Evolutionary conservation across 1,140 invertebrate genomes (phyloP), one percentile per base, ranked within the genome.

Genomic region (Cyphomyrmex costatus): DNA sequence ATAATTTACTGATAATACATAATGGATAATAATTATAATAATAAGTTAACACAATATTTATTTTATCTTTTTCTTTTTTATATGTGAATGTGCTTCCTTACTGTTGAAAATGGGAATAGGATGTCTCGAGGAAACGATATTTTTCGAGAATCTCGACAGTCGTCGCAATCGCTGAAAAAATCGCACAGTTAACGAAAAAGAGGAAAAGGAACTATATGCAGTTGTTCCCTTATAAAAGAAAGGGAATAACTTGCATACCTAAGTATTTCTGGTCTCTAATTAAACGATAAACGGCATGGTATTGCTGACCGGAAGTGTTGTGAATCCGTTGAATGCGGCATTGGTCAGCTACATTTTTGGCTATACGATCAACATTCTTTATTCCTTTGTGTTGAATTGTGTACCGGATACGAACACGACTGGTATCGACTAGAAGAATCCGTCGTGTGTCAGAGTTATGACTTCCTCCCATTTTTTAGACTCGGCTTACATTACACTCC

Each of bases 371-470:
- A 27, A 76, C 73, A 82, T 90, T 90, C 63, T 90, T 90, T 85
- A 65, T 88, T 85, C 36, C 61, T 51, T 24, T 46, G 49, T 36
- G n/a, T n/a, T n/a, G n/a, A n/a, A n/a, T n/a, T n/a, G n/a, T 60
- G 24, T 53, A 49, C 80, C 88, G 85, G 88, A 89, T 73, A 85
- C 70, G 73, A 71, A 89, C 66, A 82, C 80, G 58, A 58, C 70
- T 65, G 66, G 12, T 87, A 84, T 89, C 88, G 88, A 87, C 58
- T 78, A 42, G 71, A 21, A 70, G 87, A 82, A 33, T 89, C 71
- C 88, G 68, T 87, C 73, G 73, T 85, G 58, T 68, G 66, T 84
- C 85, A 78, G 60, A 89, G 63, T 89, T 89, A 87, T 89, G 85
- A 61, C 88, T 90, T 90, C 89, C 85, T 89, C 61, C 68, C 73